These are phyloP conservation scores for Copidosoma floridanum DNA, from an alignment of 1,140 invertebrate genomes.

Conservation along the genomic window DNA sequence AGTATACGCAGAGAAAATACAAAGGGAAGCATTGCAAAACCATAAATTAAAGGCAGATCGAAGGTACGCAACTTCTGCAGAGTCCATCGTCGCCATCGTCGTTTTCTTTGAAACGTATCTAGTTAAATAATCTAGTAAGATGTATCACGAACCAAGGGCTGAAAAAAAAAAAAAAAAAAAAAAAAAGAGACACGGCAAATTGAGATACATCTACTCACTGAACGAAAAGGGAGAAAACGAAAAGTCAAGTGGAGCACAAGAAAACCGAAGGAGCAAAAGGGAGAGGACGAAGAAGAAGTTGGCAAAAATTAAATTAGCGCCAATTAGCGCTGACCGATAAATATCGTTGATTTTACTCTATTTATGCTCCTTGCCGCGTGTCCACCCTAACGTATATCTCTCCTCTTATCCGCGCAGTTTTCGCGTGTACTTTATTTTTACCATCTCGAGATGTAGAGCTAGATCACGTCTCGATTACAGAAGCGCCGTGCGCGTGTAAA, in stretches of 20 bases:
- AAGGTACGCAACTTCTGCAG: not conserved
- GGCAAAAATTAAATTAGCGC: constrained; percentile 26
- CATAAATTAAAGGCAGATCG: constrained; percentile 1
- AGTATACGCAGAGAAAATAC: too few relatives aligned
- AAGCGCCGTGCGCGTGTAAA: not conserved
- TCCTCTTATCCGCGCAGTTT: not conserved
- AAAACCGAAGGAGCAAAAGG: too few relatives aligned
- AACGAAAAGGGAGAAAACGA: not conserved
- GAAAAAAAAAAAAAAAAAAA: not conserved
- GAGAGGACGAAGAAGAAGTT: not conserved
- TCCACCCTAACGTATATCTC: not conserved
- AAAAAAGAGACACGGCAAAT: not conserved
- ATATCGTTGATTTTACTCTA: not conserved
- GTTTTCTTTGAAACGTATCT: not conserved
- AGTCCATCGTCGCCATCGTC: too few relatives aligned
- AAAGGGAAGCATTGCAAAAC: not conserved
- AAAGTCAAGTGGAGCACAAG: too few relatives aligned
- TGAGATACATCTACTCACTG: not conserved
- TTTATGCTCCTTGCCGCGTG: not conserved
- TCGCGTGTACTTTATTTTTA: too few relatives aligned
- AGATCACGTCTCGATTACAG: too few relatives aligned
- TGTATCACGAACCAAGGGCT: not conserved
- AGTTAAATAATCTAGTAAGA: not conserved
- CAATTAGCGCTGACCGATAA: constrained; percentile 27
- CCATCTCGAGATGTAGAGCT: too few relatives aligned